Evolutionary conservation across 2,113 vertebrate genomes (phyloP).

Genomic region (Nannobrachium achirus): DNA sequence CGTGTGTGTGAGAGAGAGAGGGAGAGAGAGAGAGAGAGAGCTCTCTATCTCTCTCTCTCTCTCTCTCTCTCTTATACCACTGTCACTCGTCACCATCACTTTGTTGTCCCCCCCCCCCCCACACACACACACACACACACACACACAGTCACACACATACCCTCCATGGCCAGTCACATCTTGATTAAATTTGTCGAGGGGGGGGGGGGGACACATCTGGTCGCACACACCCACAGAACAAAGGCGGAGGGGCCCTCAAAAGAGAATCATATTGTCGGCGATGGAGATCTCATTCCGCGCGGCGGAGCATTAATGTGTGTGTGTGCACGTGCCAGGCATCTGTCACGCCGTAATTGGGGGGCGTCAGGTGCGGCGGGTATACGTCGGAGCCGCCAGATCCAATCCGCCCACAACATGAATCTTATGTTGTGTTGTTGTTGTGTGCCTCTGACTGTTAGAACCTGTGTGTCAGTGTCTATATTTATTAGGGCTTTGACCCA

Average conservation of each 20-base stretch:
- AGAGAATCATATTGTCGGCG: conserved; percentile 51
- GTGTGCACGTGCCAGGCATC: conserved; percentile 72
- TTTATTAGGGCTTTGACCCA: conserved; percentile 68
- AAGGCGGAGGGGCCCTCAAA: conserved; percentile 50
- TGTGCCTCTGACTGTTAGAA: conserved; percentile 65
- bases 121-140: conserved; percentile 5
- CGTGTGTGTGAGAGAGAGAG: no score
- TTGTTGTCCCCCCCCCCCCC: background rate
- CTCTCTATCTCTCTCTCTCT: background rate
- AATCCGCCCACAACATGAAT: conserved; percentile 75
- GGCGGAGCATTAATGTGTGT: conserved; percentile 73
- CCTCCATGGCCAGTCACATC: conserved; percentile 41
- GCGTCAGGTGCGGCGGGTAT: conserved; percentile 75
- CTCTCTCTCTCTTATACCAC: background rate
- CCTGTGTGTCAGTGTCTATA: conserved; percentile 70
- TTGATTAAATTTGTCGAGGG: conserved; percentile 81
- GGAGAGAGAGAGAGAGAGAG: no score
- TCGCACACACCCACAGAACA: conserved; percentile 70
- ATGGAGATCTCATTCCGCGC: conserved; percentile 68
- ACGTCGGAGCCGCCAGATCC: conserved; percentile 64
- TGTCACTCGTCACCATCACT: no score
- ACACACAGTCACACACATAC: conserved; percentile 35
- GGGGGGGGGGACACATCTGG: conserved; percentile 79
- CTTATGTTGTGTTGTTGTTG: no score
- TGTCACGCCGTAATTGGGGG: conserved; percentile 77